A percentile compares a stretch with the other conserved stretches of the same genome.
phyloP scores from a whole-genome alignment of 2,797 vertebrate species.

The Protonibea diacanthus region DNA sequence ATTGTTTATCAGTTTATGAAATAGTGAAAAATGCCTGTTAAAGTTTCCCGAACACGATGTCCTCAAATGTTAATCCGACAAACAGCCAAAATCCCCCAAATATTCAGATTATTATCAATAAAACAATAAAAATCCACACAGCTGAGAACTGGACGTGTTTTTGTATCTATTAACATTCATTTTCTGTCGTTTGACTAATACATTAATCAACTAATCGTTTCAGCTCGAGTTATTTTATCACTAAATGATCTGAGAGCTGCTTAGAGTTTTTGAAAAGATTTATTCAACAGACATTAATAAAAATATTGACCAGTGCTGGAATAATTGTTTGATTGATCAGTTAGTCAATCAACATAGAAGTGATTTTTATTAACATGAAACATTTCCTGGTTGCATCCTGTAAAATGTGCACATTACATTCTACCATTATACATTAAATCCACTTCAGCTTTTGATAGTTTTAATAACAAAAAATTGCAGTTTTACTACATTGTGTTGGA shows the following conservation, averaged over 20 bases:
- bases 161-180: too few species aligned
- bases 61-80: rapidly evolving
- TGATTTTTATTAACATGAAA: too few species aligned
- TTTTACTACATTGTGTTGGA: not conserved
- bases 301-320: too few species aligned
- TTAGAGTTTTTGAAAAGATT: not conserved
- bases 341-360: not conserved
- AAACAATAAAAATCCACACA: not conserved
- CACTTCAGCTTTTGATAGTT: not conserved
- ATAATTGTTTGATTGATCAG: not conserved
- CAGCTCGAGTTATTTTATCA: not conserved
- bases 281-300: not conserved
- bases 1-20: not conserved
- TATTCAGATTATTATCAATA: not conserved
- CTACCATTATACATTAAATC: not conserved
- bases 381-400: not conserved
- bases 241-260: too few species aligned
- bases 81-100: not conserved
- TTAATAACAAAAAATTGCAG: not conserved
- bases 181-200: not conserved
- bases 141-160: not conserved
- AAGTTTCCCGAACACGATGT: not conserved
- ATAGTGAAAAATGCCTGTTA: not conserved
- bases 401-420: not conserved
- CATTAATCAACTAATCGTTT: not conserved